These are phyloP conservation scores for Embidobia sp. DNA, from an alignment of 2,888 invertebrate species.

Conservation along the genomic window DNA sequence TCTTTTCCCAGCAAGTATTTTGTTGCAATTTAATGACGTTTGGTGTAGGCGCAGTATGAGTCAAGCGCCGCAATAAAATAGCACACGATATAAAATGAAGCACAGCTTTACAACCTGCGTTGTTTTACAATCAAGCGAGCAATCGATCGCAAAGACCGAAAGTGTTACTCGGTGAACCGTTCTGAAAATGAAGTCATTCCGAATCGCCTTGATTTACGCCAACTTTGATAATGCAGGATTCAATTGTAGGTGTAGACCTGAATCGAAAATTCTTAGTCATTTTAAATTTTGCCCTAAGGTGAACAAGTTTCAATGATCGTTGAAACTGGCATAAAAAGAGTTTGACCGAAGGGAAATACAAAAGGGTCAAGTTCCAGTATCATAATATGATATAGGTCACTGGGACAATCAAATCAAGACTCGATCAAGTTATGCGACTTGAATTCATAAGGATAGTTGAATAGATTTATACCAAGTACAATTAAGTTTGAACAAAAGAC, in stretches of 20 bases:
- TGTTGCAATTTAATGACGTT: conserved; percentile 11
- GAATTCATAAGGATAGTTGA: too few species aligned
- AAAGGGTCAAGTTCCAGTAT: conserved; percentile 14
- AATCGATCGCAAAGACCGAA: conserved; percentile 22
- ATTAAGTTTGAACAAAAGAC: too few species aligned
- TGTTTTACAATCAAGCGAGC: conserved; percentile 29
- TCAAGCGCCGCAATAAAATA: conserved; percentile 9
- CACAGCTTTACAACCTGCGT: conserved; percentile 19
- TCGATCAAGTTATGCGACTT: too few species aligned
- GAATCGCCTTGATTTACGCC: conserved; percentile 4
- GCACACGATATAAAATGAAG: conserved; percentile 3
- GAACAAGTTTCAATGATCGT: not conserved
- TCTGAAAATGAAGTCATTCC: conserved; percentile 11
- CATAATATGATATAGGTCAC: conserved; percentile 29
- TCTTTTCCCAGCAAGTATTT: not conserved
- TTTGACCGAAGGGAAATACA: not conserved
- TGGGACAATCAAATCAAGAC: conserved; percentile 5
- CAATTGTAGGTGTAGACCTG: too few species aligned
- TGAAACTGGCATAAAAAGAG: not conserved
- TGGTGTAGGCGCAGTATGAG: not conserved
- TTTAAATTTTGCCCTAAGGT: not conserved
- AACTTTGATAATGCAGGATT: not conserved
- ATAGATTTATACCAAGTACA: too few species aligned
- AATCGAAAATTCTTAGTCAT: too few species aligned
- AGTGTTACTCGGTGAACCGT: conserved; percentile 8